These are phyloP conservation scores for Girardinus metallicus DNA, from an alignment of 2,797 vertebrate genomes.

Conservation along the genomic window DNA sequence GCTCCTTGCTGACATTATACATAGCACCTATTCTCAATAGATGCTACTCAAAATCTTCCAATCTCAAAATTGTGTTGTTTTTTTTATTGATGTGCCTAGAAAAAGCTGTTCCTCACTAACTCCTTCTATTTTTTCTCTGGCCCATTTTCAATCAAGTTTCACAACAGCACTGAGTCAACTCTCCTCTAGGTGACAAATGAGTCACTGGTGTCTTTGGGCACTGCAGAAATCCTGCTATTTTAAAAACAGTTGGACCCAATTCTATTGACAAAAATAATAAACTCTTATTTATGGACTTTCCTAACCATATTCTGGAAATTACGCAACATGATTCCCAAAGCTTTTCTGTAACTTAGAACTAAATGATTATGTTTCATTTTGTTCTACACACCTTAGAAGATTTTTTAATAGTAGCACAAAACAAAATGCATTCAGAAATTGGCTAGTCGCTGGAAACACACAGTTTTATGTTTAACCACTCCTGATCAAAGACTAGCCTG, in stretches of 20 bases:
- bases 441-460: background rate
- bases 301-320: background rate
- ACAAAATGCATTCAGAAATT: background rate
- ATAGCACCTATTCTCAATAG: background rate
- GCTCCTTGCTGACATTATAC: background rate
- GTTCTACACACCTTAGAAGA: background rate
- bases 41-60: background rate
- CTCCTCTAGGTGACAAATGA: slow-evolving; percentile 39
- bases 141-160: slow-evolving; percentile 26
- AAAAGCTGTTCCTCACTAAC: slow-evolving; percentile 15
- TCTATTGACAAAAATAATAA: slow-evolving; percentile 13
- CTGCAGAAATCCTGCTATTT: slow-evolving; percentile 26
- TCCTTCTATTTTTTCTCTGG: slow-evolving; percentile 15
- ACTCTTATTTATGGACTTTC: background rate
- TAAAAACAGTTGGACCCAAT: slow-evolving; percentile 16
- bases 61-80: background rate
- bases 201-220: slow-evolving; percentile 36
- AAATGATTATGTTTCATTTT: background rate
- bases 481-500: background rate
- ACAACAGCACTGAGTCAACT: slow-evolving; percentile 36
- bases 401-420: background rate
- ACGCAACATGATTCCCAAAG: background rate
- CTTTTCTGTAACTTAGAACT: slow-evolving; percentile 3
- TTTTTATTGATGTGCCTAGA: slow-evolving; percentile 6
- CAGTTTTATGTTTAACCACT: background rate